phyloP scores from a whole-genome alignment of 2,797 vertebrate genomes.

The Spondyliosoma cantharus region DNA sequence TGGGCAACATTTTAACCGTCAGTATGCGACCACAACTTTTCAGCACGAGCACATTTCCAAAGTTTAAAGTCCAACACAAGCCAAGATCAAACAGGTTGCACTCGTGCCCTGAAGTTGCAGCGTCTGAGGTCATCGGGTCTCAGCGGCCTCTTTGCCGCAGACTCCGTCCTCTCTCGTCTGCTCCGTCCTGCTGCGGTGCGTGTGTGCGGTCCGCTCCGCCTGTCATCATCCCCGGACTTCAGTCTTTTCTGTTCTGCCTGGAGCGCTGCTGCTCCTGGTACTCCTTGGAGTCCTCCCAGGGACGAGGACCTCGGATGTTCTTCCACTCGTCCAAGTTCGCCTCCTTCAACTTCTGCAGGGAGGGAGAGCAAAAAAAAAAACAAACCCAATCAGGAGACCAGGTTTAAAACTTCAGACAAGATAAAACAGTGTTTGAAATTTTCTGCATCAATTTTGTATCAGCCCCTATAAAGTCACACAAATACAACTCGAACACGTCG shows the following conservation, averaged over 20 bases:
- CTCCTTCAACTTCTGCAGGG: constrained; percentile 88
- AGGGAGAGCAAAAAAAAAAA: constrained; percentile 18
- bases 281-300: constrained; percentile 91
- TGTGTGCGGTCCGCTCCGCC: background rate
- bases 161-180: background rate
- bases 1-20: background rate
- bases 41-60: background rate
- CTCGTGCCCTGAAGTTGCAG: background rate
- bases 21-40: too few species aligned
- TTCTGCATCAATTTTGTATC: too few species aligned
- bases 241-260: constrained; percentile 49
- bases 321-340: constrained; percentile 88
- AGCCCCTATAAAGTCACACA: too few species aligned
- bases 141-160: background rate
- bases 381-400: background rate
- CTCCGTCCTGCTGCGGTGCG: constrained; percentile 1
- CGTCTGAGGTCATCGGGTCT: background rate
- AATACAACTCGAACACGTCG: too few species aligned
- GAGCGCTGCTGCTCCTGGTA: constrained; percentile 81
- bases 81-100: constrained; percentile 1
- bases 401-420: background rate
- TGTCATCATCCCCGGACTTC: background rate
- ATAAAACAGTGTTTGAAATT: constrained; percentile 1
- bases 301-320: constrained; percentile 95
- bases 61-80: constrained; percentile 12